phyloP scores from a whole-genome alignment of 2,797 vertebrate species.

The Intellagama lesueurii region DNA sequence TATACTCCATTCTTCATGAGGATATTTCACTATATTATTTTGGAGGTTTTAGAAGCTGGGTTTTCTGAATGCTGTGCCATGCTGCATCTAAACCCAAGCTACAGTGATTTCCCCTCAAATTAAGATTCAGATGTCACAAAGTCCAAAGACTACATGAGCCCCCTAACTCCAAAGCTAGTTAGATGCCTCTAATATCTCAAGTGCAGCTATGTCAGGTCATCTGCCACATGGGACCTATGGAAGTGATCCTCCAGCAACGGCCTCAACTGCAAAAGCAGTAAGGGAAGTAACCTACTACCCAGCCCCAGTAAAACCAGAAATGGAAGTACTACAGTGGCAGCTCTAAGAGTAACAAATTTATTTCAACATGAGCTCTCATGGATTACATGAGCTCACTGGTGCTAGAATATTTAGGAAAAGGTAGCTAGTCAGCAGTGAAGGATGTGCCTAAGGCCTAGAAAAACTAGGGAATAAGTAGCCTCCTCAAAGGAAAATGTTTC shows the following conservation, averaged over 20 bases:
- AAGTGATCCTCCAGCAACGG: background rate
- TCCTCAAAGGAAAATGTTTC: background rate
- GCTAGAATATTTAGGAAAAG: too few relatives aligned
- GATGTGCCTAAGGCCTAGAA: background rate
- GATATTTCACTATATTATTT: background rate
- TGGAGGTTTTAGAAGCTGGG: background rate
- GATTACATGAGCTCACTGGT: too few relatives aligned
- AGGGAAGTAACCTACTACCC: background rate
- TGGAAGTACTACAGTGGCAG: too few relatives aligned
- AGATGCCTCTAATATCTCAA: background rate
- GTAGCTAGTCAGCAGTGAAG: too few relatives aligned
- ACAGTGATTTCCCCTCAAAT: background rate
- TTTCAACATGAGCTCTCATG: too few relatives aligned
- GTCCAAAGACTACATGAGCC: background rate
- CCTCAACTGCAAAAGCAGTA: too few relatives aligned
- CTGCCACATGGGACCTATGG: background rate
- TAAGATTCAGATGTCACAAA: background rate
- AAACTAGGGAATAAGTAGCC: background rate
- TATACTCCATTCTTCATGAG: background rate
- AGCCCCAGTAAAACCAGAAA: background rate
- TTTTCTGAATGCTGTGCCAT: background rate
- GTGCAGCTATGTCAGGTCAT: background rate
- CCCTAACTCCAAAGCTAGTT: background rate
- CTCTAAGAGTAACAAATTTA: too few relatives aligned
- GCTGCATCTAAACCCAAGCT: background rate